Evolutionary conservation across 1,140 invertebrate genomes (phyloP), one percentile per base, ranked within the genome.

Genomic region (Agraylea sexmaculata): DNA sequence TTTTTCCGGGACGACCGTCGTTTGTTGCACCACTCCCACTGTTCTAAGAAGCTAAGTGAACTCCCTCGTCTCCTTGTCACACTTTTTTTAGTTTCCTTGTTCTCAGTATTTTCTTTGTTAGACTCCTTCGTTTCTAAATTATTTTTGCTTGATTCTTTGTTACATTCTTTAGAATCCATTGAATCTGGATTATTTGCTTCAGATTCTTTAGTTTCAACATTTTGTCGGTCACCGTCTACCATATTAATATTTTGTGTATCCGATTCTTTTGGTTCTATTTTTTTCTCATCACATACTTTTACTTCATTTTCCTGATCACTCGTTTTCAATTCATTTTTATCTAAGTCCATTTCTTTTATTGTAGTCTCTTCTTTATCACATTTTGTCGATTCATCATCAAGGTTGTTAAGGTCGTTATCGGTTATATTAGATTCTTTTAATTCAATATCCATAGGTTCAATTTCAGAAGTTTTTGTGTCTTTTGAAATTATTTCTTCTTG

Each of bases 11-110:
- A 72, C 2, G 77, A 79, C 45, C 80, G 66, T 40, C 80, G 61
- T 56, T 80, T 81, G 42, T 70, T 80, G 47, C 78, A 78, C 74
- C 78, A 80, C 16, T 77, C 75, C 73, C 78, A 78, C 46, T 77
- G 74, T 46, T 83, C 73, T 7, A 82, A 56, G 41, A 78, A 72
- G 19, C 70, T 75, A 1, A 81, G 53, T 11, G 75, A 74, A 55
- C 77, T 81, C 7, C 73, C 66, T 58, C 78, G 68, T 20, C 79
- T 62, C 45, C 78, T 68, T 12, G 69, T 73, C 22, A 71, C 69
- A 5, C 66, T 51, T 52, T 73, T 76, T 42, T 69, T 72, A 18
- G 53, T 58, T 32, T 64, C 62, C 49, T 69, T 74, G 8, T 43
- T 49, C 3, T 62, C 56, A 4, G 23, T 33, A 40, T 62, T 60